These are phyloP conservation scores for Cerastis rubricosa DNA, from an alignment of 2,888 invertebrate genomes.

Conservation along the genomic window DNA sequence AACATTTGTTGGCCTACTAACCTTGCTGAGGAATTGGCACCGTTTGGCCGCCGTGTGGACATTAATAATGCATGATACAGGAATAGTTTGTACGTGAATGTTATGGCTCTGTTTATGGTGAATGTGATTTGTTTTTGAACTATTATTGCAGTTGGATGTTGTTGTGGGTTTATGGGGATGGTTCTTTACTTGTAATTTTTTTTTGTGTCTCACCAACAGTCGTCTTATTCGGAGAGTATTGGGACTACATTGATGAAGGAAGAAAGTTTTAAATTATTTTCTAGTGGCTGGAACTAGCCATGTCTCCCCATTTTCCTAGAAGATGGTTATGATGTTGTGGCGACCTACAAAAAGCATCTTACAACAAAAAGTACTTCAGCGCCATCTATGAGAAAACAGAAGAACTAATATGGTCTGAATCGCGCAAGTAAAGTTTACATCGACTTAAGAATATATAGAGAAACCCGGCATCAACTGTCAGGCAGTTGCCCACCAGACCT, in stretches of 20 bases:
- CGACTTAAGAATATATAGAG: no score
- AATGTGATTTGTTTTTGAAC: slow-evolving; percentile 51
- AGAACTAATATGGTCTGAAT: no score
- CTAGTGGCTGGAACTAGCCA: neutral
- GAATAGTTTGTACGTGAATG: slow-evolving; percentile 42
- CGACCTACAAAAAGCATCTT: no score
- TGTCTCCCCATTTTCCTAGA: neutral
- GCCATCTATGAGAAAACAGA: no score
- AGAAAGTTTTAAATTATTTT: neutral
- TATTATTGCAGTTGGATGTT: slow-evolving; percentile 36
- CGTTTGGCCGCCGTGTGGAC: slow-evolving; percentile 28
- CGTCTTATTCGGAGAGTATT: neutral
- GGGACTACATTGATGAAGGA: neutral
- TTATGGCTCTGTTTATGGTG: slow-evolving; percentile 43
- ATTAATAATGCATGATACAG: slow-evolving; percentile 59
- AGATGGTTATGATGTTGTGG: neutral
- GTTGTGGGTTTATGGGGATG: neutral
- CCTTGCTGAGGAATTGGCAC: slow-evolving; percentile 62
- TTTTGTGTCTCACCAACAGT: neutral
- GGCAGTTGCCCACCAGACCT: no score
- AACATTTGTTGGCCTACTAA: slow-evolving; percentile 69
- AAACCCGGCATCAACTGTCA: no score
- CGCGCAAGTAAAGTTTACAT: no score
- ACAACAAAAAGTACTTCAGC: no score
- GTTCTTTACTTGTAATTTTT: neutral